A percentile compares a stretch with the other conserved stretches of the same genome.
phyloP scores from a whole-genome alignment of 2,888 invertebrate species.

The Julus scanicus region DNA sequence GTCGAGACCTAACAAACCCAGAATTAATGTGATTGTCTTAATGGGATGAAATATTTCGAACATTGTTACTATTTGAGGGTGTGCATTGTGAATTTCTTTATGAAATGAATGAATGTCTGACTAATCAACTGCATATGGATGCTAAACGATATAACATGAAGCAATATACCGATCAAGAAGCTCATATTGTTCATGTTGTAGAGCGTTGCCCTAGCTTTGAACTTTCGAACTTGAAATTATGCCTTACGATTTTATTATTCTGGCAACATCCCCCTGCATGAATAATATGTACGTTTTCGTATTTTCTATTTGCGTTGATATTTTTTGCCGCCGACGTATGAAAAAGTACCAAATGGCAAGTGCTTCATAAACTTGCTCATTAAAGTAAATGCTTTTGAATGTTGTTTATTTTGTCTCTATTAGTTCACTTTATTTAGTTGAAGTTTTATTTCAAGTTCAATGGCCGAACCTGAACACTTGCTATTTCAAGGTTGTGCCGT shows the following conservation, averaged over 20 bases:
- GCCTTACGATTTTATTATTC: background rate
- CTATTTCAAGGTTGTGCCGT: background rate
- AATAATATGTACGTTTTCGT: background rate
- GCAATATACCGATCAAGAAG: slow-evolving; percentile 10
- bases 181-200: slow-evolving; percentile 4
- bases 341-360: slow-evolving; percentile 22
- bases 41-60: background rate
- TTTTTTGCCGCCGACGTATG: slow-evolving; percentile 24
- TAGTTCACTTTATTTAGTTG: slow-evolving; percentile 30
- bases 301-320: slow-evolving; percentile 1
- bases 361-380: slow-evolving; percentile 33
- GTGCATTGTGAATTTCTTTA: background rate
- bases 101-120: background rate
- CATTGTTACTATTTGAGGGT: background rate
- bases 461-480: background rate
- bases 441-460: slow-evolving; percentile 30
- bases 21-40: too few species aligned
- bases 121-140: background rate
- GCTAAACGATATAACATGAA: background rate
- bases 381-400: background rate
- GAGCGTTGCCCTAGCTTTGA: slow-evolving; percentile 16
- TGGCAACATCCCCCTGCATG: background rate
- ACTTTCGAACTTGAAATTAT: slow-evolving; percentile 23
- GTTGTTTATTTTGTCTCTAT: slow-evolving; percentile 33
- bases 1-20: too few species aligned